Evolutionary conservation across 2,113 vertebrate species (phyloP).

Genomic region (Alligator sinensis): DNA sequence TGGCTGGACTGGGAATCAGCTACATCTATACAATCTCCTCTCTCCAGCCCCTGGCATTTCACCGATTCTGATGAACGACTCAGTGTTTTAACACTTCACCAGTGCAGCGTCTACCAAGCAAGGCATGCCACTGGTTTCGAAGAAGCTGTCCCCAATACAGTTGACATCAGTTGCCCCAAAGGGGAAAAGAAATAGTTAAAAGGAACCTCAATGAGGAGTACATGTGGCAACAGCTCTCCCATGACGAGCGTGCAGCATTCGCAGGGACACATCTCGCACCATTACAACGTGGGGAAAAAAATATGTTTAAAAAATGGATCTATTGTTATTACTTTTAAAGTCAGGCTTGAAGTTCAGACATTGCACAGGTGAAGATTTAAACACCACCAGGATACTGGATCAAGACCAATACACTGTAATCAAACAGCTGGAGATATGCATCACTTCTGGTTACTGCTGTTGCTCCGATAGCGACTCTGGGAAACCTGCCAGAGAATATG

Average conservation of each 20-base stretch:
- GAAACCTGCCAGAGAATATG: conserved; percentile 41
- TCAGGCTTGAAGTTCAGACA: neutral
- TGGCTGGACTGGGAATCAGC: neutral
- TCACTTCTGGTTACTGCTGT: neutral
- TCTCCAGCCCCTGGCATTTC: neutral
- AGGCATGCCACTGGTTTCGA: neutral
- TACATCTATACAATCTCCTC: neutral
- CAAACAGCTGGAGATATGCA: neutral
- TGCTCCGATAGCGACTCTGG: conserved; percentile 24
- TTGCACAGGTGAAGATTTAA: neutral
- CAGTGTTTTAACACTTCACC: neutral
- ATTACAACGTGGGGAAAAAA: neutral
- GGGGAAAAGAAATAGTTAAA: neutral
- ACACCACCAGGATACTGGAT: neutral
- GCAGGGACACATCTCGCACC: neutral
- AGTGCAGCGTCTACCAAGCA: neutral
- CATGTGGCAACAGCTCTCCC: neutral
- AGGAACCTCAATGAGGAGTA: neutral
- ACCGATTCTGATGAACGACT: accelerated
- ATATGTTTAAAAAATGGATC: neutral
- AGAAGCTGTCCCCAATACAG: neutral
- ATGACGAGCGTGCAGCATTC: neutral
- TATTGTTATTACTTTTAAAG: too few species aligned
- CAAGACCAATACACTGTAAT: neutral
- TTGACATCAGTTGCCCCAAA: accelerated